phyloP scores from a whole-genome alignment of 2,113 vertebrate species.

The Eurystomus gularis region DNA sequence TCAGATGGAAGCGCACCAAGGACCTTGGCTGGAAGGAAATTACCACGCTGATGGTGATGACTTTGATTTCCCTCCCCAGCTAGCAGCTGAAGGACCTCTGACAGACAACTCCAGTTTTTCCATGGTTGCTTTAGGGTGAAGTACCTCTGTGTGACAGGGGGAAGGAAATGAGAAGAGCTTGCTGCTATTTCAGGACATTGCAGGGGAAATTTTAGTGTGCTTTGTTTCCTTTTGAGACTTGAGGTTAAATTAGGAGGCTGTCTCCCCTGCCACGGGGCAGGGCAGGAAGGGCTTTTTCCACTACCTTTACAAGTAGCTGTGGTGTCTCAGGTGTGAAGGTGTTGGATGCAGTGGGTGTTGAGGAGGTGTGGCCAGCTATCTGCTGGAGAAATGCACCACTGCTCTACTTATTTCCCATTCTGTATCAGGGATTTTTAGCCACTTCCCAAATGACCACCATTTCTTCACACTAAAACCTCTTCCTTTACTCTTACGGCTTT shows the following conservation, averaged over 20 bases:
- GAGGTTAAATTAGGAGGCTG: not conserved
- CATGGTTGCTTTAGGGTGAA: not conserved
- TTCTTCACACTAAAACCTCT: not conserved
- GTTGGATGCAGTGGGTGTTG: not conserved
- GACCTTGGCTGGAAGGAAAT: slow-evolving; percentile 10
- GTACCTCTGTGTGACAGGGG: not conserved
- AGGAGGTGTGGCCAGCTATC: not conserved
- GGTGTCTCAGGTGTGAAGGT: not conserved
- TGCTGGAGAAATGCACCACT: not conserved
- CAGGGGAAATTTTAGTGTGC: not conserved
- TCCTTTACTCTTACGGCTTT: not conserved
- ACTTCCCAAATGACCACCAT: not conserved
- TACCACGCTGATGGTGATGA: not conserved
- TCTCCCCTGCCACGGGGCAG: not conserved
- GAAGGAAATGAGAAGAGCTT: not conserved
- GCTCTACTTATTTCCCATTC: not conserved
- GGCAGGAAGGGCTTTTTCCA: not conserved
- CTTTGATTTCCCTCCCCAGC: not conserved
- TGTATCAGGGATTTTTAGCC: not conserved
- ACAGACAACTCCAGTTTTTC: not conserved
- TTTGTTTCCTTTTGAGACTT: slow-evolving; percentile 24
- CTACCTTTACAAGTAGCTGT: not conserved
- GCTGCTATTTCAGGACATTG: not conserved
- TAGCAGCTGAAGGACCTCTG: not conserved
- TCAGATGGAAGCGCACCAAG: slow-evolving; percentile 5